Evolutionary conservation across 2,113 vertebrate species (phyloP), one percentile per base, ranked within the genome.

Genomic region (Gambusia holbrooki): DNA sequence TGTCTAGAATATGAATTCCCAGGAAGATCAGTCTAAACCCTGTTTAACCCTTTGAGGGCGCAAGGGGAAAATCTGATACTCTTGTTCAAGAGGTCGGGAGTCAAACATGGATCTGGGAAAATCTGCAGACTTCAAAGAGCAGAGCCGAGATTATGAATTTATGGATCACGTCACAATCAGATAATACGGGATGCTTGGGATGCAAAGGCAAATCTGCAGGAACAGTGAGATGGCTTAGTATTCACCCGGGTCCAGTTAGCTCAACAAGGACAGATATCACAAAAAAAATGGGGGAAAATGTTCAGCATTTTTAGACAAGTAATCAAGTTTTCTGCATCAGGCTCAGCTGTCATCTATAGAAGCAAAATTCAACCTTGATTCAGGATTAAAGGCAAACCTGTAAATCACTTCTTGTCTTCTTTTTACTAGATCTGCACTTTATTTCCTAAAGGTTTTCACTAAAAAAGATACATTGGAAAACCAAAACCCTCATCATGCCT

Each of bases 1-100:
- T 25, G 42, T 6, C 71, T 60, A n/a, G 29, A 45, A 54, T 65
- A n/a, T 33, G 51, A 72, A 69, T 65, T 80, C 74, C 71, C 71
- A 69, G 65, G 75, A 69, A 42, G 62, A 13, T n/a, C 10, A 0
- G 8, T 60, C 15, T 10, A 10, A n/a, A 45, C 28, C 27, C 42
- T 29, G 0, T 45, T 69, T 25, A 40, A 71, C 25, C 75, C 76
- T 73, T 62, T 22, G 7, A 42, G 60, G 9, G 33, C 9, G 35
- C 12, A 29, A 28, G n/a, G 69, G 19, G 37, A 25, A 51, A 60
- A 72, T 62, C 80, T n/a, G 62, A 12, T 4, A 15, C 76, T 30
- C 25, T 37, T 17, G 15, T 63, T n/a, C 22, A 30, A 1, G 6
- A 54, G 0, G 32, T 62, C 11, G n/a, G 33, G 5, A 35, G 69